phyloP scores from a whole-genome alignment of 2,888 invertebrate species.

The Lithophane semibrunnea region DNA sequence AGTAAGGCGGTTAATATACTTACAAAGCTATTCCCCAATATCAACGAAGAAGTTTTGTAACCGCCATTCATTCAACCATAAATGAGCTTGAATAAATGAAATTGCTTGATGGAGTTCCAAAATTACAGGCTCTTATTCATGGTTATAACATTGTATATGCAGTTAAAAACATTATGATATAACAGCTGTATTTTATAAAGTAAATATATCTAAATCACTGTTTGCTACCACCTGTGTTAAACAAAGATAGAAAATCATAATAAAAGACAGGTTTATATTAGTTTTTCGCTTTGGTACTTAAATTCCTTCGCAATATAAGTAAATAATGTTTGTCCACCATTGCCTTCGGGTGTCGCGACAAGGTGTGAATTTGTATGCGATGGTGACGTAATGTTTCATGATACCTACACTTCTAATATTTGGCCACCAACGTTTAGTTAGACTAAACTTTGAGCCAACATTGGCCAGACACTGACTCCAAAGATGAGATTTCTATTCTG shows the following conservation, averaged over 20 bases:
- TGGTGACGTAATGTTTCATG: slow-evolving; percentile 61
- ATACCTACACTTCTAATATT: slow-evolving; percentile 34
- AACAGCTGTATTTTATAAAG: slow-evolving; percentile 20
- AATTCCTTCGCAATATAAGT: slow-evolving; percentile 45
- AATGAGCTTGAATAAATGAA: neutral
- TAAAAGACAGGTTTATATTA: neutral
- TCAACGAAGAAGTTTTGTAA: neutral
- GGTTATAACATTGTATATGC: neutral
- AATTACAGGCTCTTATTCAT: neutral
- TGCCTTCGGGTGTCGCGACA: slow-evolving; percentile 55
- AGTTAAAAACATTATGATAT: neutral
- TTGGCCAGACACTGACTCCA: neutral
- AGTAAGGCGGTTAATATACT: no score
- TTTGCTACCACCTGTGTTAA: slow-evolving; percentile 20
- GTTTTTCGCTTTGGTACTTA: slow-evolving; percentile 9
- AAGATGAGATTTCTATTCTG: slow-evolving; percentile 22
- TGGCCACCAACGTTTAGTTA: slow-evolving; percentile 7
- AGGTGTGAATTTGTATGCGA: slow-evolving; percentile 57
- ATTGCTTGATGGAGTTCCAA: neutral
- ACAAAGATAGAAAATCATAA: slow-evolving; percentile 38
- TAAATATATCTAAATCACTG: slow-evolving; percentile 41
- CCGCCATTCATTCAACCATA: neutral
- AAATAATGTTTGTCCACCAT: slow-evolving; percentile 48
- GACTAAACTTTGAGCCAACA: slow-evolving; percentile 3
- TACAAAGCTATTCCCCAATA: neutral